Conservation (phyloP, 2,888 invertebrate species). For the Sinohyriopsis cumingii region DNA sequence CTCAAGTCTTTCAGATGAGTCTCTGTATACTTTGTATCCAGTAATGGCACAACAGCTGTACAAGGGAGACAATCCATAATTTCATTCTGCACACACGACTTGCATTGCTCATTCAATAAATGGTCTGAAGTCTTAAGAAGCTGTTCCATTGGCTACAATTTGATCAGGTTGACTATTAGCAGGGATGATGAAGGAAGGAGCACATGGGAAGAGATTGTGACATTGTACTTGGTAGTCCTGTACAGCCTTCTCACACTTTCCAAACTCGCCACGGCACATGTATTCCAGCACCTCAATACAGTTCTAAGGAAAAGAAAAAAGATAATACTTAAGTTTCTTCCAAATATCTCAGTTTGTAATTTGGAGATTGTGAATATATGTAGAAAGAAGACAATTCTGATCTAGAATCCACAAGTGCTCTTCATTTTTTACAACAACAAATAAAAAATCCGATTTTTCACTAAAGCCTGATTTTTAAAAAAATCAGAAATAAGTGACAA, state of each 20-base stretch:
- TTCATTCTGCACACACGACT: too few species aligned
- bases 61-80: too few species aligned
- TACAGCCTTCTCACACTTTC: conserved; percentile 78
- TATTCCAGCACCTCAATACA: conserved; percentile 87
- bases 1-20: too few species aligned
- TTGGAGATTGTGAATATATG: neutral
- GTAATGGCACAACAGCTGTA: too few species aligned
- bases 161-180: conserved; percentile 44
- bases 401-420: neutral
- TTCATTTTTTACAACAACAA: too few species aligned
- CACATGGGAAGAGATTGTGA: conserved; percentile 84
- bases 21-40: too few species aligned
- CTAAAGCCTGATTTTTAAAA: too few species aligned
- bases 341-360: neutral
- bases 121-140: conserved; percentile 20
- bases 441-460: too few species aligned
- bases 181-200: conserved; percentile 74
- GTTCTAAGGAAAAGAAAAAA: conserved; percentile 74
- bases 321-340: neutral
- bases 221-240: conserved; percentile 83
- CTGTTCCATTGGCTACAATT: conserved; percentile 52
- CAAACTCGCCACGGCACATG: conserved; percentile 86
- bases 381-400: neutral
- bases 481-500: too few species aligned
- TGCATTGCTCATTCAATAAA: too few species aligned